Conservation (phyloP, 2,888 invertebrate species). For the Rotaria sp. region DNA sequence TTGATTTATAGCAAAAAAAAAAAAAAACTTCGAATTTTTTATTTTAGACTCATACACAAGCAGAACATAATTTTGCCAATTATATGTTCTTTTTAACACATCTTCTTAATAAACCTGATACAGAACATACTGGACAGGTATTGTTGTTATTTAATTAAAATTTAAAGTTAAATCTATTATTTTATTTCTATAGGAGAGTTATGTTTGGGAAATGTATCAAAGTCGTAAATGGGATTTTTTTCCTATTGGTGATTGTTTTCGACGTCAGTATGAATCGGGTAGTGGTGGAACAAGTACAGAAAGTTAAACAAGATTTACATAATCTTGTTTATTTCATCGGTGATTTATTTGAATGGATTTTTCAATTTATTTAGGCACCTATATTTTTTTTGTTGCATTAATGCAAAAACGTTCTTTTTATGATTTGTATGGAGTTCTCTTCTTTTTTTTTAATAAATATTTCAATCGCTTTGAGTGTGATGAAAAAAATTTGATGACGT, state of each 20-base stretch:
- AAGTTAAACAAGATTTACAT: not conserved
- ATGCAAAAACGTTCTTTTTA: no score
- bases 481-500: no score
- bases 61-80: slow-evolving; percentile 91
- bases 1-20: no score
- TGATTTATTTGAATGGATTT: no score
- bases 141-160: slow-evolving; percentile 39
- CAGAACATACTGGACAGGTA: slow-evolving; percentile 92
- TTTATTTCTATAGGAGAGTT: slow-evolving; percentile 67
- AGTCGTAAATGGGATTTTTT: slow-evolving; percentile 99
- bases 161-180: not conserved
- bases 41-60: not conserved
- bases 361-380: no score
- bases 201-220: slow-evolving; percentile 99
- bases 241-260: slow-evolving; percentile 98
- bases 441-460: no score
- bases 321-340: not conserved
- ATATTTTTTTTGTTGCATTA: no score
- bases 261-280: slow-evolving; percentile 80
- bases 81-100: slow-evolving; percentile 99
- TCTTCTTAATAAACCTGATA: slow-evolving; percentile 98
- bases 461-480: no score
- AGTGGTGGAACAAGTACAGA: not conserved
- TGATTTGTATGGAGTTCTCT: no score
- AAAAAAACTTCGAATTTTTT: no score